Evolutionary conservation across 2,797 vertebrate species (phyloP), one percentile per base, ranked within the genome.

Genomic region (Diceros bicornis): DNA sequence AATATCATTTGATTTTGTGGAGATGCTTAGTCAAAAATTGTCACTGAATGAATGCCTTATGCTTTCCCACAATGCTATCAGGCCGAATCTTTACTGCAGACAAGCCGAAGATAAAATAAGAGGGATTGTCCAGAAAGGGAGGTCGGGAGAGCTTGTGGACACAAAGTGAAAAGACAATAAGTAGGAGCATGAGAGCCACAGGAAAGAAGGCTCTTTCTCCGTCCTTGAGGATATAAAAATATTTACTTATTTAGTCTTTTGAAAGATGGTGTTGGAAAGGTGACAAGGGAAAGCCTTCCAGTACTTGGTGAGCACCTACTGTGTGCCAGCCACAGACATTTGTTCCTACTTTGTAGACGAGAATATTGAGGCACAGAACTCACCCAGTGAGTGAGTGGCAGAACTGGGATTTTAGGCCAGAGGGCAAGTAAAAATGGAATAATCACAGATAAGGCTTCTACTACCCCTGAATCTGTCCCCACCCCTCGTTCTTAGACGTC

Each of bases 11-110:
- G 93, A 93, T 94, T 97, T 90, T 88, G 81, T 95, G 61, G 62
- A 96, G 95, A 85, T 61, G 91, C 82, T 97, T 95, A 96, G 96
- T 96, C 47, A 97, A 83, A 96, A 93, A 74, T 91, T 97, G 96
- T 96, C 94, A 37, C 82, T 4, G 41, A 78, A 75, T 4, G 41
- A 78, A 75, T 93, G 82, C 72, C 94, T 97, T 91, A 61, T 93
- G 81, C 61, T 94, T 91, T 94, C 44, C 74, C 32, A 27, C 47
- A 61, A 1, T 89, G 74, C 82, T 94, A 20, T 97, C 89, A 93
- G 95, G 78, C 82, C 9, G 18, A 95, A 83, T 78, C 61, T 34
- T 84, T 44, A 74, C 1, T 61, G 44, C n/a, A 92, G 91, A 93
- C 41, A 95, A 91, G 89, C 37, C n/a, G 75, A 34, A 97, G 86